Evolutionary conservation across 2,797 vertebrate species (phyloP), one percentile per base, ranked within the genome.

Genomic region (Siniperca scherzeri): DNA sequence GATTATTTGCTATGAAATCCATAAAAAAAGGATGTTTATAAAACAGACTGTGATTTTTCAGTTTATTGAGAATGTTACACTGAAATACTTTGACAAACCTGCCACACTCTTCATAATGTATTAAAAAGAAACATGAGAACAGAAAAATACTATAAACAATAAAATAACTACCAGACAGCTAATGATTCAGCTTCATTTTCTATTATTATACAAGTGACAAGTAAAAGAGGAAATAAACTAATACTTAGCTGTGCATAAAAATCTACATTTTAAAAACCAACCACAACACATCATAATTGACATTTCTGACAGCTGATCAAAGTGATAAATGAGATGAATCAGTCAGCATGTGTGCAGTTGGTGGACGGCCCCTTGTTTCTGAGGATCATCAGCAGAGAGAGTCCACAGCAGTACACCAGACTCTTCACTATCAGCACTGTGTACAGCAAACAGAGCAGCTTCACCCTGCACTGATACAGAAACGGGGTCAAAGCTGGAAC

Each of bases 401-500:
- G 52, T 59, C 72, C 70, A 72, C 70, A 48, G 70, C 70, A 48
- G 42, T 46, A 60, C 14, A 71, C 36, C 69, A 86, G 42, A 48
- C 80, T 76, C 76, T 82, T 79, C 71, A 82, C 55, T 22, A 76
- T 72, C 75, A 86, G 80, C 61, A 59, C 40, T 13, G 56, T 27
- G 52, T 80, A 86, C 19, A 68, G 52, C 77, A 77, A 1, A 4
- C 19, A 50, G 19, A 78, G 33, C 77, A 83, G 42, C 48, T 46
- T 68, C 60, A 82, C 66, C 27, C n/a, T 53, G 57, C 21, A 66
- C 46, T 40, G 40, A 1, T 4, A 4, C 14, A 19, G 68, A 2
- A n/a, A n/a, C n/a, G n/a, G n/a, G n/a, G n/a, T n/a, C n/a, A n/a
- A n/a, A n/a, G 27, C 27, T 27, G 27, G 27, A 46, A 36, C 73